Base-by-base conservation (phyloP, 2,797 vertebrate species). In the Falco cherrug region DNA sequence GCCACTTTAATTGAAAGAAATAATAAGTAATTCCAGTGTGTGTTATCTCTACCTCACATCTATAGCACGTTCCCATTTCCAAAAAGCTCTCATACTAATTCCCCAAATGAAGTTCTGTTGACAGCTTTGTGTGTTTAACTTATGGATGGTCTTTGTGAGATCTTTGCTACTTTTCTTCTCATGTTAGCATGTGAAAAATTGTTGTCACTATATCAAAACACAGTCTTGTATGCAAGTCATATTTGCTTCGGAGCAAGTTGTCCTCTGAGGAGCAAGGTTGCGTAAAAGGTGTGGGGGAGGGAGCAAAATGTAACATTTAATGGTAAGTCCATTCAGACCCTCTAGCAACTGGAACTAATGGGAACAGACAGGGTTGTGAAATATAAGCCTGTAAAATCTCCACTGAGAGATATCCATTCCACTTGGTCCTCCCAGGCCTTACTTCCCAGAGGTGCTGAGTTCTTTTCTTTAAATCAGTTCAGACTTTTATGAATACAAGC, bases 321-420 rank as follows among this genome's bases (percentile, higher is more conserved):
- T 77, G 84, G 87, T 69, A 92, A 78, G 90, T 63, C 81, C 74
- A 93, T 77, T 68, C 79, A 94, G 87, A 79, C 60, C 7, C 9
- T 87, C 84, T 95, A 84, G 93, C 89, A 94, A 94, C 96, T 97
- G 97, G 95, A 98, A 97, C 96, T 95, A 97, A 98, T 95, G 87
- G 89, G 73, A 68, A 96, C 94, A 97, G 97, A 95, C 89, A 96
- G 73, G 82, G 50, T 22, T 95, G 87, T 97, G 97, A 98, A 98
- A 98, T 15, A 24, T 84, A 95, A 98, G 73, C 89, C 88, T 64
- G 43, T 39, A 93, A 86, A 43, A 45, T 96, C 84, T 96, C 93
- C 79, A 73, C 57, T 74, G 93, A 95, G 82, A 95, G 78, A 45
- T 88, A 93, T 93, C 68, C 28, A 29, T 95, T 97, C 85, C 87